Evolutionary conservation across 2,888 invertebrate species (phyloP), one percentile per base, ranked within the genome.

Genomic region (Rhamnusium bicolor): DNA sequence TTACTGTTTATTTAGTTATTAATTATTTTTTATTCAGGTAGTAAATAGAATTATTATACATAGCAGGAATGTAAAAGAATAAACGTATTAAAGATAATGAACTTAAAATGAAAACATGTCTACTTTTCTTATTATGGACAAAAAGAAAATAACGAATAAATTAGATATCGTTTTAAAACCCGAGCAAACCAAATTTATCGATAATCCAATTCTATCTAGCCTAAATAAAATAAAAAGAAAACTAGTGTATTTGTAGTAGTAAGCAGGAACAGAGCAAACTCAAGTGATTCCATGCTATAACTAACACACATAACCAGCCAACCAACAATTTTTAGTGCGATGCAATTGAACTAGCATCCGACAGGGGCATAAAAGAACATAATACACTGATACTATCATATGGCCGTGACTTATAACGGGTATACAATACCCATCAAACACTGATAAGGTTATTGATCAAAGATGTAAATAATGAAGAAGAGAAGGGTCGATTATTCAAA

Each of bases 401-500:
- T 73, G 80, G 80, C 80, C 81, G 79, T 84, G 82, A 82, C 82
- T 84, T 83, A 84, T 81, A 83, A 81, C 78, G 81, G 74, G 80
- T 80, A 81, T 82, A 84, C 82, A 84, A 83, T 83, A 79, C 80
- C 81, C 78, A 79, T 76, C 78, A 77, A 77, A 77, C 76, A 78
- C 79, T 82, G 84, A 84, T 84, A 84, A 82, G 82, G 82, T 82
- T 84, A 85, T 85, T 83, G 85, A 84, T 84, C 83, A 81, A 80
- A 81, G 81, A 81, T 82, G 83, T 83, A 83, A 83, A 83, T 84
- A 82, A 83, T 84, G 80, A 84, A 82, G 78, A 79, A 77, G 74
- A 80, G 80, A 82, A 82, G 81, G 83, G 80, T 84, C 82, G 84
- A 84, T 84, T 85, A 85, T 85, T 85, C 84, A 85, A 84, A 85